Evolutionary conservation across 2,888 invertebrate species (phyloP), one percentile per base, ranked within the genome.

Genomic region (Ditula angustiorana): DNA sequence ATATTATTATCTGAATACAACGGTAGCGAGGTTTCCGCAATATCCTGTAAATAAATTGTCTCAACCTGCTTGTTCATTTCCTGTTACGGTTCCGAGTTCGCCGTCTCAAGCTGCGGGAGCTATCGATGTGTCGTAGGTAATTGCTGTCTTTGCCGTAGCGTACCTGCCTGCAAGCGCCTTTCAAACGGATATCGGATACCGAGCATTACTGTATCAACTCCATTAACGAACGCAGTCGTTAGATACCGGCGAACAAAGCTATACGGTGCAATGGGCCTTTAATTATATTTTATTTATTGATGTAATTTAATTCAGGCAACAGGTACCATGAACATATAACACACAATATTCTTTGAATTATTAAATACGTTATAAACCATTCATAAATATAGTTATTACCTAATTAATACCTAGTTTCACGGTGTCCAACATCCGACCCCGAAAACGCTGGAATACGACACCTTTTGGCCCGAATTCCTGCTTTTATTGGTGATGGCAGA

Each of bases 21-120:
- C 49, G 49, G 57, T 24, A 16, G 35, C 44, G 5, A 8, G 26
- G 49, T 35, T 47, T 35, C 61, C 53, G 59, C 46, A 59, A 59
- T 59, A 64, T 64, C 58, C 64, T 64, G 64, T 64, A 47, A 64
- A 64, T 64, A 64, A 53, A 64, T 64, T 64, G 64, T 64, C 52
- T 53, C 58, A 37, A 59, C 59, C 64, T 53, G 58, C 44, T 52
- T 52, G 64, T 64, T 59, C 58, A 64, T 64, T 64, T 64, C 64
- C 64, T 59, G 52, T 30, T 21, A 21, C 37, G 28, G 52, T 21
- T 35, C 35, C 33, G 33, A 46, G 44, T 21, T 41, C 37, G 5
- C 11, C 11, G 28, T 56, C 28, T 28, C 5, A 7, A 13, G 21
- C 35, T 35, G 24, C 28, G 7, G 28, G 21, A 33, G 53, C 37